phyloP scores from a whole-genome alignment of 2,797 vertebrate species.

The Uromys caudimaculatus region DNA sequence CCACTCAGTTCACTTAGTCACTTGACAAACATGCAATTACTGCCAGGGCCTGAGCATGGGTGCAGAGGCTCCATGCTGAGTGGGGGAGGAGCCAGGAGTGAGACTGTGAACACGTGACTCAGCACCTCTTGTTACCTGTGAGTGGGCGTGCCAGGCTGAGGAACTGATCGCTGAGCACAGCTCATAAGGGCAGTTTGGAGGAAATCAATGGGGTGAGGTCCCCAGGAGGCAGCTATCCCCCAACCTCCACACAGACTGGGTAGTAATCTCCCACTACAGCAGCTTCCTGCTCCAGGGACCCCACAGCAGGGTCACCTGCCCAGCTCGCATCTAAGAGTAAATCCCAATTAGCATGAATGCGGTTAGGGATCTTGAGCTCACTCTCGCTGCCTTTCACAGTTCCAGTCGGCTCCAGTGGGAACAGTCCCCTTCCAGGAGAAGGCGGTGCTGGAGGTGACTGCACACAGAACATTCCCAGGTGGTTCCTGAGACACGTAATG shows the following conservation, averaged over 20 bases:
- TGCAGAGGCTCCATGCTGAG: not conserved
- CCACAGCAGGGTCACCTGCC: not conserved
- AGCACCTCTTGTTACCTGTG: accelerated
- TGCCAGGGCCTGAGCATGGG: not conserved
- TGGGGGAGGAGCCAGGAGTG: accelerated
- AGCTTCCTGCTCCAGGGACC: accelerated
- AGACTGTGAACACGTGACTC: accelerated
- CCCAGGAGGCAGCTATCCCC: not conserved
- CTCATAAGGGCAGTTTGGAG: not conserved
- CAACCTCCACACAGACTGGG: accelerated
- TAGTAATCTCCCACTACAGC: not conserved
- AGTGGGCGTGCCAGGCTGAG: not conserved
- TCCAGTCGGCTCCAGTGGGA: accelerated
- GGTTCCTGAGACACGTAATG: not conserved
- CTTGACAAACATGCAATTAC: not conserved
- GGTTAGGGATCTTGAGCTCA: not conserved
- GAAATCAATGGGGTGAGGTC: slow-evolving; percentile 55
- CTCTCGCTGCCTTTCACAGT: accelerated
- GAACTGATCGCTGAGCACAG: not conserved
- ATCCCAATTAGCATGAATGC: not conserved
- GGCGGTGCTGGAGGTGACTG: not conserved
- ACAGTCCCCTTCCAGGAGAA: not conserved
- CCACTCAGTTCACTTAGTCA: not conserved
- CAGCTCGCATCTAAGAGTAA: not conserved
- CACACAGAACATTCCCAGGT: not conserved